phyloP scores from a whole-genome alignment of 2,113 vertebrate species.

The Tetrax tetrax region DNA sequence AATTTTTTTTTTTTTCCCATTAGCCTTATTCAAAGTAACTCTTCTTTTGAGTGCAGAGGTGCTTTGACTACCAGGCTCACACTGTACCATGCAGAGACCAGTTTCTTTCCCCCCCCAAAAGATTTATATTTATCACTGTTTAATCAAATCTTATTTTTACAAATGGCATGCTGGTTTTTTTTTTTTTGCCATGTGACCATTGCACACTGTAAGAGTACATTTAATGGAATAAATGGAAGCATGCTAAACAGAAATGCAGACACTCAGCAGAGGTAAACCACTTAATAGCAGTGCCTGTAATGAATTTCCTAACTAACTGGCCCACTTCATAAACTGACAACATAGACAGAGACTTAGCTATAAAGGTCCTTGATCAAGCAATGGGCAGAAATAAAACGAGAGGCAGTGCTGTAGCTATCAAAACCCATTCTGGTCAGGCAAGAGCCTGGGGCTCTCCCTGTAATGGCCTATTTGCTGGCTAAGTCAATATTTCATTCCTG shows the following conservation, averaged over 20 bases:
- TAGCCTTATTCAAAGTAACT: neutral
- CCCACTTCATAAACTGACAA: neutral
- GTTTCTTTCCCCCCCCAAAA: neutral
- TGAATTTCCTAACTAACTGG: neutral
- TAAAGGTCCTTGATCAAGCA: neutral
- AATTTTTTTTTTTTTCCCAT: neutral
- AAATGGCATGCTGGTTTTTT: neutral
- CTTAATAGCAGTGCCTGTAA: neutral
- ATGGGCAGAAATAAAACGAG: neutral
- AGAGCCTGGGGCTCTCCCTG: neutral
- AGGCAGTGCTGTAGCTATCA: neutral
- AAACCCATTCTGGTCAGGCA: neutral
- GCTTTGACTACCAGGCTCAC: neutral
- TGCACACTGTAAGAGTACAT: fast-evolving
- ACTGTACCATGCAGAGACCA: neutral
- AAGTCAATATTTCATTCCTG: conserved; percentile 21
- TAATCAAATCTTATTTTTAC: neutral
- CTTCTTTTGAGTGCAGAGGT: neutral
- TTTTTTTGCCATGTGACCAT: neutral
- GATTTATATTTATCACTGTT: neutral
- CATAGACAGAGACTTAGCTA: neutral
- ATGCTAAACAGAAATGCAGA: neutral
- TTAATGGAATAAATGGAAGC: neutral
- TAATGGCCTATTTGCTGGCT: neutral
- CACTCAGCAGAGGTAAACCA: neutral